A percentile compares a stretch with the other conserved stretches of the same genome.
Evolutionary conservation across 2,888 invertebrate species (phyloP).

Genomic region (Coleophora deauratella): DNA sequence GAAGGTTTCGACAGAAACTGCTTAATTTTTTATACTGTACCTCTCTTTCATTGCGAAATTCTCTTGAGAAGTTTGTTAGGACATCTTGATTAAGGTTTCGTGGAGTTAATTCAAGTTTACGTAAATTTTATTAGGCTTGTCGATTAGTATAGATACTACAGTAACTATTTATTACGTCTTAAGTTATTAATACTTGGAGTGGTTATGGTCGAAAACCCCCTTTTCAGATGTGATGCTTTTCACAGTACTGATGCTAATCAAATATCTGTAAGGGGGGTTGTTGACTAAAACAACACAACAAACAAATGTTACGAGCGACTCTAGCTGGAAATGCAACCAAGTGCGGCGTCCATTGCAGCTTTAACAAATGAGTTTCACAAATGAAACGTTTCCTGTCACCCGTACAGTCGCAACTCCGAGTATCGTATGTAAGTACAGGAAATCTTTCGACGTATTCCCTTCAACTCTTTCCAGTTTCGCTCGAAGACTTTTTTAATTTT

Average conservation of each 20-base stretch:
- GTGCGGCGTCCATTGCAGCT: slow-evolving; percentile 49
- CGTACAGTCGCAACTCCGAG: slow-evolving; percentile 14
- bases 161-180: too few relatives aligned
- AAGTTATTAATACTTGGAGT: too few relatives aligned
- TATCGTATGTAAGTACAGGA: slow-evolving; percentile 41
- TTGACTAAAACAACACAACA: too few relatives aligned
- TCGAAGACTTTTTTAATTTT: slow-evolving; percentile 37
- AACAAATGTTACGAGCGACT: neutral
- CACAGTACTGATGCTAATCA: too few relatives aligned
- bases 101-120: neutral
- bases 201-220: too few relatives aligned
- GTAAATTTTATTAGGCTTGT: neutral
- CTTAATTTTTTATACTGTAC: too few relatives aligned
- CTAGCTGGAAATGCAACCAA: slow-evolving; percentile 52
- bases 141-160: too few relatives aligned
- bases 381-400: slow-evolving; percentile 51
- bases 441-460: slow-evolving; percentile 38
- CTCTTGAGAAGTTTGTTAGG: neutral
- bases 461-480: slow-evolving; percentile 43
- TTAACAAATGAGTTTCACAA: slow-evolving; percentile 62
- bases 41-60: neutral
- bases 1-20: neutral
- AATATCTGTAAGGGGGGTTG: too few relatives aligned
- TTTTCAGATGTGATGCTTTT: too few relatives aligned
- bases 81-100: neutral